Evolutionary conservation across 2,888 invertebrate species (phyloP), one percentile per base, ranked within the genome.

Genomic region (Tortrix viridana): DNA sequence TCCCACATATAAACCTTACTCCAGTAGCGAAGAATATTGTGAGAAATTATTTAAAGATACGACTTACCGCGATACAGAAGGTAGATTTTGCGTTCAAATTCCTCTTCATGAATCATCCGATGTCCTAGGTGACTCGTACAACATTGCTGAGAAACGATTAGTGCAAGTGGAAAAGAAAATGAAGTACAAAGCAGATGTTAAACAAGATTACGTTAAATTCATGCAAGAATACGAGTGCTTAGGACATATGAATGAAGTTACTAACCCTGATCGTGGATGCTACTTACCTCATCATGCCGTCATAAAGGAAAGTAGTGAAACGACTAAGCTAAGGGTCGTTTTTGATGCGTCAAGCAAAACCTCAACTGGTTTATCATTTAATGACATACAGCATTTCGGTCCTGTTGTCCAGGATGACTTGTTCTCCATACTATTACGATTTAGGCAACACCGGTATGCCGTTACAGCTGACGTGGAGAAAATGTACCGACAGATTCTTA

Each of bases 391-490:
- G 22, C 49, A 49, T 26, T 26, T 49, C 2, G 49, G 49, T n/a
- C 49, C 49, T 49, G 49, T 49, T 16, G 49, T 49, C 3, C 49
- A 49, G 7, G 49, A 49, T 26, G 49, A 49, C 26, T 26, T 49
- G 16, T 49, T 49, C 26, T 49, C 18, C 67, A 70, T 66, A 19
- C 74, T 57, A 60, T 72, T 62, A 48, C 70, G 3, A 72, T 75
- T 32, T 38, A 19, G 65, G 22, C 55, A 61, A 20, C 44, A 67
- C 43, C 65, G 44, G 44, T 65, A 61, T 23, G 49, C 52, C 16
- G 58, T 50, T 1, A 55, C 55, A 22, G 65, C 61, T 3, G 62
- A 65, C 38, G 41, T 67, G 3, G 59, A 58, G 23, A 65, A 67
- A 57, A 65, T 67, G 62, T 67, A 65, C 18, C 46, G 65, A 7